Evolutionary conservation across 92 coral and sea anemone genomes (phyloP), one percentile per base, ranked within the genome.

Genomic region (Porites lobata): DNA sequence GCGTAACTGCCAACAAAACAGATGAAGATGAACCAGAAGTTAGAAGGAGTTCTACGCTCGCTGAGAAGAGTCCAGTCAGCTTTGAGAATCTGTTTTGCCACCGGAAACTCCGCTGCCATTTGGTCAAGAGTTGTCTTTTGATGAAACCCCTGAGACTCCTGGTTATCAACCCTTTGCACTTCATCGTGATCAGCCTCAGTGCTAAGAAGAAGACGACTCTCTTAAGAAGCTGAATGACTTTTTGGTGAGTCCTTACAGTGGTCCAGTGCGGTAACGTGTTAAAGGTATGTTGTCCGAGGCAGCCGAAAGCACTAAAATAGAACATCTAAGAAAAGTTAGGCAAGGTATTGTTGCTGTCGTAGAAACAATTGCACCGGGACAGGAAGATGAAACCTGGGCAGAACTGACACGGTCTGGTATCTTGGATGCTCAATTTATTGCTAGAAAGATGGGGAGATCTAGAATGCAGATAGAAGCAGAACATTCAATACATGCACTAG

Each of bases 221-320:
- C 69, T 86, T 54, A 58, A 86, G 76, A 77, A 78, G 70, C 54
- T 80, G 87, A 90, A 86, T 67, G 67, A 86, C 24, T 22, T 22
- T 22, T 22, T 22, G 24, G 24, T 22, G 24, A 22, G 24, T 22
- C 24, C 24, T 22, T 22, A 22, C 24, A 22, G 24, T 22, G 24
- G 93, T 85, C 93, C 93, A 43, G 90, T 90, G 59, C 86, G 83
- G 78, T 78, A 90, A 77, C 66, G 89, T 69, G 77, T 52, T 15
- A 69, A 38, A 32, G 56, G 56, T 72, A 32, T 72, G 77, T 72
- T 72, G 91, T 82, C 80, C 57, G 65, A 50, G n/a, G 87, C 87
- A 29, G 73, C 91, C 9, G 88, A 81, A 68, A 59, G 87, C 73
- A 88, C 91, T 57, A 82, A 82, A 74, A 38, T 80, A 58, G 67